Evolutionary conservation across 2,888 invertebrate species (phyloP).

Genomic region (Eumacrocentrus americanus): DNA sequence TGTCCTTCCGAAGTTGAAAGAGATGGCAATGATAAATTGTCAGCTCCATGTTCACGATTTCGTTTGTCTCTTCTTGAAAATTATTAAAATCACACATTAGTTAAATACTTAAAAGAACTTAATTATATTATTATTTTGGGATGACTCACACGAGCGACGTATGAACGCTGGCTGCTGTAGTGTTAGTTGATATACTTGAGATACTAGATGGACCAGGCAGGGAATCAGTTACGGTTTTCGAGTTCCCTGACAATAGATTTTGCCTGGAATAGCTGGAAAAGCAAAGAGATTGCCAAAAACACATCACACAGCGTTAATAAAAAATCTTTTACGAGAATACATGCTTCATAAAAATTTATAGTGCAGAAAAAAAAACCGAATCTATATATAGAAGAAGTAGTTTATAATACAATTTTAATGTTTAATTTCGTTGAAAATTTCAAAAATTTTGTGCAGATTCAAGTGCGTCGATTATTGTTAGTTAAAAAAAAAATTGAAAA

Average conservation of each 20-base stretch:
- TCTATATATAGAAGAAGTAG: too few species aligned
- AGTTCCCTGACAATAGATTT: constrained; percentile 78
- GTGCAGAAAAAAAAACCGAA: neutral
- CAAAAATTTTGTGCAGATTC: neutral
- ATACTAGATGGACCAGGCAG: constrained; percentile 40
- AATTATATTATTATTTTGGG: neutral
- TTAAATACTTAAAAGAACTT: neutral
- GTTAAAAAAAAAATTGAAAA: constrained; percentile 12
- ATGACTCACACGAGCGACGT: constrained; percentile 42
- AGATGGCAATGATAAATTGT: constrained; percentile 46
- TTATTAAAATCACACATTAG: neutral
- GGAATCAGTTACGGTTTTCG: constrained; percentile 66
- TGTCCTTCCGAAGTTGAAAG: constrained; percentile 47
- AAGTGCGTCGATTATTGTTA: too few species aligned
- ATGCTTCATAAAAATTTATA: neutral
- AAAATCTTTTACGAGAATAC: neutral
- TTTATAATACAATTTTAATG: too few species aligned
- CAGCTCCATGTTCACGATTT: constrained; percentile 51
- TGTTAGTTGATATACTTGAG: constrained; percentile 42
- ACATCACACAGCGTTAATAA: constrained; percentile 17
- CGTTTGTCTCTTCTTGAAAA: constrained; percentile 51
- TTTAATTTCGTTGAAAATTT: neutral
- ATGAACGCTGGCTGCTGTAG: constrained; percentile 43
- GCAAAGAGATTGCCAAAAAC: constrained; percentile 30
- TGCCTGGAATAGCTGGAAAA: constrained; percentile 84